phyloP scores from a whole-genome alignment of 2,797 vertebrate genomes.

The Mionectes olivaceus region DNA sequence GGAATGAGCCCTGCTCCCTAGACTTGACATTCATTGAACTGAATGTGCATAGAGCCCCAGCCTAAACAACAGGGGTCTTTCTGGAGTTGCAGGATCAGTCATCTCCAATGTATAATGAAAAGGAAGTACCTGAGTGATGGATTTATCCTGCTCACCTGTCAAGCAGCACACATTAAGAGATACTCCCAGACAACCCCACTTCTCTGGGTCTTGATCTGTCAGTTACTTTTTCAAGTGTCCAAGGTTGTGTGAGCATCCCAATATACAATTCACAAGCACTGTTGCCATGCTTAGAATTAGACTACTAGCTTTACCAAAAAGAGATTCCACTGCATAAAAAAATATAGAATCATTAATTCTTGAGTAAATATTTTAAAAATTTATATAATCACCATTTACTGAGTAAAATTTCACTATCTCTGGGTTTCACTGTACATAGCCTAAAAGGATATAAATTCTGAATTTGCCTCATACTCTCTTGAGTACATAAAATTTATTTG shows the following conservation, averaged over 20 bases:
- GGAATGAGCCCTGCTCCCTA: background rate
- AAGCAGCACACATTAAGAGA: background rate
- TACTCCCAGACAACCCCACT: background rate
- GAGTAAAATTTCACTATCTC: background rate
- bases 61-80: fast-evolving
- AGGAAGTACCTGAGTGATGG: background rate
- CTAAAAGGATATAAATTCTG: background rate
- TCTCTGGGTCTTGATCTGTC: background rate
- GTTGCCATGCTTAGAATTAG: background rate
- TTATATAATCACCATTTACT: background rate
- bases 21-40: background rate
- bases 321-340: background rate
- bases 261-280: background rate
- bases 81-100: background rate
- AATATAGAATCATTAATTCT: background rate
- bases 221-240: background rate
- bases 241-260: background rate
- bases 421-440: background rate
- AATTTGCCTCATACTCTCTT: background rate
- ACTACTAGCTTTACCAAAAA: background rate
- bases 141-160: background rate
- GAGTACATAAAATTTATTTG: background rate
- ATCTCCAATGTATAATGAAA: fast-evolving
- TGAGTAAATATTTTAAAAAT: background rate
- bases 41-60: background rate